Percentiles rank a stretch among this genome's conserved stretches.
Evolutionary conservation across 2,113 vertebrate genomes (phyloP).

Genomic region (Nycticebus coucang): DNA sequence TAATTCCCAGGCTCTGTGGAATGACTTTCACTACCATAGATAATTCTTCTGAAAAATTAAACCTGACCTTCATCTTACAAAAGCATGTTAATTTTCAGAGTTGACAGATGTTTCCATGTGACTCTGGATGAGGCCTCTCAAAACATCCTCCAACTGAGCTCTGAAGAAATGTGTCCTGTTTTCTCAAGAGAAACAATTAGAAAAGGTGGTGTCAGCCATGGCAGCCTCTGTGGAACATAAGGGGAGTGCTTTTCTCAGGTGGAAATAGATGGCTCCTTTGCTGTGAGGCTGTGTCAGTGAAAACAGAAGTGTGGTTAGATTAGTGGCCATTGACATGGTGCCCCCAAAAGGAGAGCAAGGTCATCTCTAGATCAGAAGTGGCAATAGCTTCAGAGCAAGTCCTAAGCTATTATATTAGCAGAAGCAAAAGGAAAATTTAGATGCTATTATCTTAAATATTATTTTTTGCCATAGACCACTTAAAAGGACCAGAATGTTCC

Average conservation of each 20-base stretch:
- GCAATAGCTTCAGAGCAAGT: neutral
- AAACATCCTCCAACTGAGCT: neutral
- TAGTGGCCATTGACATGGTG: neutral
- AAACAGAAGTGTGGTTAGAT: neutral
- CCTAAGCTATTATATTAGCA: neutral
- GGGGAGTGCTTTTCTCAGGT: neutral
- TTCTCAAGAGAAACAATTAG: slow-evolving; percentile 9
- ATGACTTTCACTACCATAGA: neutral
- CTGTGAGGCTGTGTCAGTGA: neutral
- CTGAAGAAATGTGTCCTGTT: neutral
- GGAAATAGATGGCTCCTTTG: neutral
- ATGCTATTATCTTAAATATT: neutral
- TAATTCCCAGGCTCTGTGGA: neutral
- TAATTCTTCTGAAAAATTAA: neutral
- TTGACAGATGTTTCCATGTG: neutral
- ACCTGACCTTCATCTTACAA: neutral
- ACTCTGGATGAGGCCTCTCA: neutral
- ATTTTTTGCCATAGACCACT: neutral
- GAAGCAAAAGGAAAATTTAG: neutral
- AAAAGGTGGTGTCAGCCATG: neutral
- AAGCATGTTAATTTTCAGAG: neutral
- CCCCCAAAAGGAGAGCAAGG: neutral
- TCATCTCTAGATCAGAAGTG: neutral
- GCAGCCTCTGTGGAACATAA: neutral
- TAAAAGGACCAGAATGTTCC: neutral